Evolutionary conservation across 64 coral and sea anemone genomes (phyloP).

Genomic region (Montipora foliosa): DNA sequence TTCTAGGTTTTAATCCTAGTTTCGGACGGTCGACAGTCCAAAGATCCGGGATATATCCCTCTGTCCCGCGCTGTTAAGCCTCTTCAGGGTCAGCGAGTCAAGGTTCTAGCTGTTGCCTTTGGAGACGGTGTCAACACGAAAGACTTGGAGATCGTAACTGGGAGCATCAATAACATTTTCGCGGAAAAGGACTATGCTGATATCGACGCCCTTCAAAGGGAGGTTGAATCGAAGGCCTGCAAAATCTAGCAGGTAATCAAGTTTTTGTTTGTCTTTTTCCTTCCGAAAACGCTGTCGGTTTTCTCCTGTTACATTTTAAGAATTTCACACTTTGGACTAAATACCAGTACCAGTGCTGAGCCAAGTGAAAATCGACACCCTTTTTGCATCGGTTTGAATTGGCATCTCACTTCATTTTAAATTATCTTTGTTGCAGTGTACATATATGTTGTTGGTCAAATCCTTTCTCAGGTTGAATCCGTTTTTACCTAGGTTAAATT

Average conservation of each 20-base stretch:
- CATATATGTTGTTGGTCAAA: too few species aligned
- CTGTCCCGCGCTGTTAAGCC: conserved; percentile 64
- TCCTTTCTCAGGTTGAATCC: too few species aligned
- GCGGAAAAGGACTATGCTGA: conserved; percentile 65
- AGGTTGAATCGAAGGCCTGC: conserved; percentile 77
- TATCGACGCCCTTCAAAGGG: conserved; percentile 75
- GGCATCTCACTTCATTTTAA: too few species aligned
- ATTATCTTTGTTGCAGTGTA: too few species aligned
- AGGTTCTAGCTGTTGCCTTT: conserved; percentile 74
- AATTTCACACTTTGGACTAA: too few species aligned
- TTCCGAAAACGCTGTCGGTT: too few species aligned
- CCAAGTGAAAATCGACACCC: too few species aligned
- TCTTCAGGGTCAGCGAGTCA: conserved; percentile 67
- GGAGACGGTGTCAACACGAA: conserved; percentile 70
- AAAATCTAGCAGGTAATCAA: conserved; percentile 26
- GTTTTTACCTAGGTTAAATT: too few species aligned
- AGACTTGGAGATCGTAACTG: conserved; percentile 73
- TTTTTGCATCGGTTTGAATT: too few species aligned
- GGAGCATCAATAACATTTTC: conserved; percentile 69
- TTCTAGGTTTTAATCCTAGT: conserved; percentile 77
- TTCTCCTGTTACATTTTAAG: too few species aligned
- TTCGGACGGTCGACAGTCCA: conserved; percentile 85
- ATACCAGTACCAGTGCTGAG: too few species aligned
- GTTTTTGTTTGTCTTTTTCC: too few species aligned
- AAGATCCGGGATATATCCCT: conserved; percentile 53